A percentile compares a stretch with the other conserved stretches of the same genome.
phyloP scores from a whole-genome alignment of 2,888 invertebrate genomes.

The Polyommatus icarus region DNA sequence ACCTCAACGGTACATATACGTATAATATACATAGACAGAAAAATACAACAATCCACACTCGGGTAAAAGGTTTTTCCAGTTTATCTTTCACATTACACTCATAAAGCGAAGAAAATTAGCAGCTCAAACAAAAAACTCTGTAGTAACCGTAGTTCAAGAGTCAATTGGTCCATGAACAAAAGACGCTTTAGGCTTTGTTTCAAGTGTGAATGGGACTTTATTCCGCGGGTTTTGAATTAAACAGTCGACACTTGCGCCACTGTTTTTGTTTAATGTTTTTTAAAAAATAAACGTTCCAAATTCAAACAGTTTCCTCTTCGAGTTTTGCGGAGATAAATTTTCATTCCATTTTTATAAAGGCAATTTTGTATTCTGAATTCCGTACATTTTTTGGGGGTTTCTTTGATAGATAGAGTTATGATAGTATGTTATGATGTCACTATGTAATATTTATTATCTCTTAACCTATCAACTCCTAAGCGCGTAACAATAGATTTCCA shows the following conservation, averaged over 20 bases:
- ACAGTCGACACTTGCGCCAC: slow-evolving; percentile 21
- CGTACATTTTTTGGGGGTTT: background rate
- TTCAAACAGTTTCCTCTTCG: background rate
- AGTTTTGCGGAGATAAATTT: slow-evolving; percentile 10
- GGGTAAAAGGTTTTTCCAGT: background rate
- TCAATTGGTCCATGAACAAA: slow-evolving; percentile 22
- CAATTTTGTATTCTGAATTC: background rate
- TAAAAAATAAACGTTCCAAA: slow-evolving; percentile 13
- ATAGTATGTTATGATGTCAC: no score
- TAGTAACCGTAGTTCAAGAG: slow-evolving; percentile 27
- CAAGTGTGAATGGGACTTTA: slow-evolving; percentile 28
- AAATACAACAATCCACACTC: no score
- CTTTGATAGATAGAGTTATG: background rate
- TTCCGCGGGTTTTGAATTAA: slow-evolving; percentile 23
- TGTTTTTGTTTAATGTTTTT: slow-evolving; percentile 24
- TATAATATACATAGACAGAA: no score
- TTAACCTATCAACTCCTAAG: no score
- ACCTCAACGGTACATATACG: no score
- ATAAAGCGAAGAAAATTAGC: slow-evolving; percentile 17
- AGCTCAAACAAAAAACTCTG: slow-evolving; percentile 12
- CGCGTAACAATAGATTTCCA: no score
- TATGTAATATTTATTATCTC: no score
- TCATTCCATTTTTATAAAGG: background rate
- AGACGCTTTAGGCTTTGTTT: slow-evolving; percentile 24
- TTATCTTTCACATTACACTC: background rate